Conservation (phyloP, 2,888 invertebrate genomes). For the Ferrisia virgata region DNA sequence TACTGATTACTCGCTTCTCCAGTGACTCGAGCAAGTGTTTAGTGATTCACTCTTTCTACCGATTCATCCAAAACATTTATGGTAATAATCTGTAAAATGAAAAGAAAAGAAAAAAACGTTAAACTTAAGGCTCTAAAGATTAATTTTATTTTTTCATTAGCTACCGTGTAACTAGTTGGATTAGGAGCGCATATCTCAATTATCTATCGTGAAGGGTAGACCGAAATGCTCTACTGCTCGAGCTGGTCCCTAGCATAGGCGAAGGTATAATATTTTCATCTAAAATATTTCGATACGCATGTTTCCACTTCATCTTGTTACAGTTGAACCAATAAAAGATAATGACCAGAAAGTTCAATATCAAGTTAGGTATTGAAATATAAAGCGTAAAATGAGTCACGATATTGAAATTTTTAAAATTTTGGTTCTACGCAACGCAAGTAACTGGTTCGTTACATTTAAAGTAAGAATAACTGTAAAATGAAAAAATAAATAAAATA, state of each 20-base stretch:
- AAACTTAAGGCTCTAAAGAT: too few relatives aligned
- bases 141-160: too few relatives aligned
- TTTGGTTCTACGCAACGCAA: neutral
- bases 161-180: too few relatives aligned
- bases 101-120: neutral
- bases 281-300: neutral
- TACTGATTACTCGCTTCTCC: neutral
- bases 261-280: neutral
- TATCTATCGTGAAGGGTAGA: too few relatives aligned
- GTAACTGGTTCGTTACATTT: neutral
- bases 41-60: neutral
- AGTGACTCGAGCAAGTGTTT: neutral
- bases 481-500: neutral
- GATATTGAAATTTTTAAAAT: constrained; percentile 3
- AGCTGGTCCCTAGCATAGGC: too few relatives aligned
- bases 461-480: neutral
- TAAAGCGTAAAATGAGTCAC: neutral
- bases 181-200: too few relatives aligned
- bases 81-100: constrained; percentile 11
- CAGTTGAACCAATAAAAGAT: neutral
- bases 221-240: too few relatives aligned
- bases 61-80: constrained; percentile 41
- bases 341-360: neutral
- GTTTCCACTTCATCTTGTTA: neutral
- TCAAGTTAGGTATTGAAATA: neutral